Base-by-base conservation (phyloP, 1,140 invertebrate genomes). In the Sycophaga agraensis region DNA sequence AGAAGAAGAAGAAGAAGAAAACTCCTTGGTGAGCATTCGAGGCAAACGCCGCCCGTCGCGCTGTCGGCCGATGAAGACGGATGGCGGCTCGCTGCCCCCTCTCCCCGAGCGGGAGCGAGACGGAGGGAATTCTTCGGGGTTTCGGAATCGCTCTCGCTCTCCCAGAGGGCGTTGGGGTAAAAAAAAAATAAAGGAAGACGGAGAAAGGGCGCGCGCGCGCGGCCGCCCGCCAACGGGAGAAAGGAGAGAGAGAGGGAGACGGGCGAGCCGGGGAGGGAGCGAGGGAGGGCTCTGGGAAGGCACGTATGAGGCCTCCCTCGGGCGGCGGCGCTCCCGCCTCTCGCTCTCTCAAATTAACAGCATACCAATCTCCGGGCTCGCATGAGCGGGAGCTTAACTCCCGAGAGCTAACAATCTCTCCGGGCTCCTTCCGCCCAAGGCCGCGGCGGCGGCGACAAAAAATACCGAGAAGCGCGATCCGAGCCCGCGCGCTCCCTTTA, bases 51-150 rank as follows among this genome's bases (percentile, higher is more conserved):
- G 78, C 78, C 79, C 79, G 79, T 81, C 75, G 79, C 68, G 79
- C 79, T 80, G 79, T 80, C 79, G 78, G 70, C 79, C 79, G 79
- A 81, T 81, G 79, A 81, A 81, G 79, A 81, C 74, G 78, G 73
- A 81, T 80, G 76, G 78, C 73, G 78, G 73, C 72, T 76, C 72
- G 74, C 67, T 70, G 64, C 28, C 28, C 28, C 37, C 50, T 45
- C 24, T 42, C 26, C 21, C 21, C 11, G 8, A 14, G 40, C 24
- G 46, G 64, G 68, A 70, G 67, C 62, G 63, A 70, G 67, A 72
- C 62, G 42, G 59, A 65, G 69, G 66, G 58, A 50, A 59, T 58
- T 58, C 55, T 59, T 57, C 56, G 39, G 46, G 24, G 60, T 46
- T 45, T 58, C 45, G 22, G 56, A 50, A 59, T 59, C 53, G 22